phyloP scores from a whole-genome alignment of 2,888 invertebrate species.

The Brachynemurus nebulosus region DNA sequence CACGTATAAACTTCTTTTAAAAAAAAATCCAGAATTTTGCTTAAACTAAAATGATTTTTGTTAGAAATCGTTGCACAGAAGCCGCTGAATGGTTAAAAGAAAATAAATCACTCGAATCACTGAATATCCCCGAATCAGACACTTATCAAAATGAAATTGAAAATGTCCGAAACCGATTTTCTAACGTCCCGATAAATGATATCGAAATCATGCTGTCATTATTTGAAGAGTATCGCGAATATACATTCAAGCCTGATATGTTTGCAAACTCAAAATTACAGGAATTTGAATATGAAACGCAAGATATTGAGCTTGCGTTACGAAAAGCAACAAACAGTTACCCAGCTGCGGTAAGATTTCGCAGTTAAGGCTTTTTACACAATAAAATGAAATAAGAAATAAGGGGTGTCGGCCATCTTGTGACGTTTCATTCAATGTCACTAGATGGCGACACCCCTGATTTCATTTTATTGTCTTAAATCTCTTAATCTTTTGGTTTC shows the following conservation, averaged over 20 bases:
- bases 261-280: constrained; percentile 2
- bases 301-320: not conserved
- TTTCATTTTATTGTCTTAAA: too few relatives aligned
- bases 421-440: too few relatives aligned
- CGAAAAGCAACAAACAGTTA: constrained; percentile 5
- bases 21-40: not conserved
- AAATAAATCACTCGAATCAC: constrained; percentile 1
- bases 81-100: constrained; percentile 5
- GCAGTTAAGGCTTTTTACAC: too few relatives aligned
- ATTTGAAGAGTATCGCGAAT: constrained; percentile 2
- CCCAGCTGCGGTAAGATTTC: constrained; percentile 5
- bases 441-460: too few relatives aligned
- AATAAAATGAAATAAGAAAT: too few relatives aligned
- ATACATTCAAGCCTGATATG: constrained; percentile 2
- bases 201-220: not conserved
- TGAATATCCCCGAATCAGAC: constrained; percentile 1
- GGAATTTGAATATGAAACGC: constrained; percentile 1
- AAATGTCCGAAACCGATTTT: not conserved
- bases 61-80: not conserved
- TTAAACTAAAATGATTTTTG: not conserved
- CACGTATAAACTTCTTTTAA: not conserved
- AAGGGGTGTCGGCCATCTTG: too few relatives aligned
- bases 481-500: too few relatives aligned
- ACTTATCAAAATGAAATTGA: not conserved
- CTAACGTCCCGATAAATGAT: not conserved